Evolutionary conservation across 2,797 vertebrate species (phyloP).

Genomic region (Poecilia gillii): DNA sequence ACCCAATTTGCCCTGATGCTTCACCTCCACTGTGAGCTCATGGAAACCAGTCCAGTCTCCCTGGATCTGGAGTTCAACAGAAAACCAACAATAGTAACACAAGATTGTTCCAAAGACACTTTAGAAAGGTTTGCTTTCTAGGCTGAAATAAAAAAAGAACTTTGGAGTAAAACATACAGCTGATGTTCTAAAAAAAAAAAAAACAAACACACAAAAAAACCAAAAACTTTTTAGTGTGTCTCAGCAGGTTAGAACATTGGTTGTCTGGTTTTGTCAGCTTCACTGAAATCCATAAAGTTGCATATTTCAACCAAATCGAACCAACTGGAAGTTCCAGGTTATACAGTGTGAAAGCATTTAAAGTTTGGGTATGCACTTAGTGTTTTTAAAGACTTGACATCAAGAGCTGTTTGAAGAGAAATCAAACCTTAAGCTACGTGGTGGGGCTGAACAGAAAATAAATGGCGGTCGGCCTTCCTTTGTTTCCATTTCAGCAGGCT

Average conservation of each 20-base stretch:
- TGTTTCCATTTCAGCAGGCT: slow-evolving; percentile 34
- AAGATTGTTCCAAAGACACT: background rate
- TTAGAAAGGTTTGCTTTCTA: background rate
- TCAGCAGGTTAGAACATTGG: slow-evolving; percentile 4
- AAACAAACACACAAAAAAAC: too few species aligned
- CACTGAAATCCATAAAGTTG: slow-evolving; percentile 9
- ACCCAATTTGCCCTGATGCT: slow-evolving; percentile 8
- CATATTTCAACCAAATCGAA: background rate
- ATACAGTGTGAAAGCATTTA: slow-evolving; percentile 15
- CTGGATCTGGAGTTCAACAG: slow-evolving; percentile 6
- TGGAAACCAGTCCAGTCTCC: background rate
- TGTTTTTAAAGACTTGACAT: slow-evolving; percentile 17
- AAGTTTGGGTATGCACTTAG: slow-evolving; percentile 5
- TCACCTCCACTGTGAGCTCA: background rate
- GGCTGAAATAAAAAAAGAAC: background rate
- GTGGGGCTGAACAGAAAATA: background rate
- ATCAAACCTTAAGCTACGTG: slow-evolving; percentile 10
- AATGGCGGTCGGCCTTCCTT: slow-evolving; percentile 12
- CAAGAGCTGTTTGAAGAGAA: background rate
- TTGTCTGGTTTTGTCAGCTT: slow-evolving; percentile 6
- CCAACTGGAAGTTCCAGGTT: slow-evolving; percentile 10
- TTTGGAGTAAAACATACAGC: background rate
- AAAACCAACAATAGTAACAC: slow-evolving; percentile 14
- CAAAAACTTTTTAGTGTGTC: background rate
- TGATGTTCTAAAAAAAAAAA: background rate